phyloP scores from a whole-genome alignment of 2,113 vertebrate genomes.

The Anhinga rufa region DNA sequence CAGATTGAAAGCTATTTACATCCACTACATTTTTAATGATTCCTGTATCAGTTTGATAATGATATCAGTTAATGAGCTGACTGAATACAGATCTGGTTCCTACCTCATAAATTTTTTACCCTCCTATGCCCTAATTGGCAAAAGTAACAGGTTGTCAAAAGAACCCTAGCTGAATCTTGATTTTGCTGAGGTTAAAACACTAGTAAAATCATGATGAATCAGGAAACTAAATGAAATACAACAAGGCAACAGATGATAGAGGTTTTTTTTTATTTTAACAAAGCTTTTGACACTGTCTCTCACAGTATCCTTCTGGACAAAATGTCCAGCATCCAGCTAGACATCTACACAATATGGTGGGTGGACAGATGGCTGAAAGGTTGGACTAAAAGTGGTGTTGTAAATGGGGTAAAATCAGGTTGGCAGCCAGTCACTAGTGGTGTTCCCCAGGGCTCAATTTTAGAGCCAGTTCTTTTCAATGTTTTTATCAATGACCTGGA shows the following conservation, averaged over 20 bases:
- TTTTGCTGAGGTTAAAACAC: neutral
- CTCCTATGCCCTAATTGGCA: neutral
- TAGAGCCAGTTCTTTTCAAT: neutral
- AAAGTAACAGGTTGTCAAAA: neutral
- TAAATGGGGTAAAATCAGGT: neutral
- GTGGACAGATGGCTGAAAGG: neutral
- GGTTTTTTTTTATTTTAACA: neutral
- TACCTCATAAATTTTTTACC: slow-evolving; percentile 32
- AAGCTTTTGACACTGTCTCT: neutral
- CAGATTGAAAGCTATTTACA: slow-evolving; percentile 49
- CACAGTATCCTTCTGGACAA: neutral
- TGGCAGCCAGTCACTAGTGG: neutral
- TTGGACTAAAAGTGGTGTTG: neutral
- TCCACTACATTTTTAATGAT: slow-evolving; percentile 57
- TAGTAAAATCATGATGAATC: neutral
- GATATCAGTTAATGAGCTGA: slow-evolving; percentile 51
- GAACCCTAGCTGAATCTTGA: neutral
- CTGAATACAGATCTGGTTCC: slow-evolving; percentile 10
- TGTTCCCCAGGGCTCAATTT: neutral
- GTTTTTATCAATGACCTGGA: neutral
- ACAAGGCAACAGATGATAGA: neutral
- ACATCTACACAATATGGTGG: neutral
- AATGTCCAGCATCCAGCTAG: neutral
- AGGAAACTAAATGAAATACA: neutral
- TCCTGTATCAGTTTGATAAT: slow-evolving; percentile 48